Percentiles rank a stretch among this genome's conserved stretches.
Evolutionary conservation across 2,888 invertebrate species (phyloP).

Genomic region (Rotaria macrura): DNA sequence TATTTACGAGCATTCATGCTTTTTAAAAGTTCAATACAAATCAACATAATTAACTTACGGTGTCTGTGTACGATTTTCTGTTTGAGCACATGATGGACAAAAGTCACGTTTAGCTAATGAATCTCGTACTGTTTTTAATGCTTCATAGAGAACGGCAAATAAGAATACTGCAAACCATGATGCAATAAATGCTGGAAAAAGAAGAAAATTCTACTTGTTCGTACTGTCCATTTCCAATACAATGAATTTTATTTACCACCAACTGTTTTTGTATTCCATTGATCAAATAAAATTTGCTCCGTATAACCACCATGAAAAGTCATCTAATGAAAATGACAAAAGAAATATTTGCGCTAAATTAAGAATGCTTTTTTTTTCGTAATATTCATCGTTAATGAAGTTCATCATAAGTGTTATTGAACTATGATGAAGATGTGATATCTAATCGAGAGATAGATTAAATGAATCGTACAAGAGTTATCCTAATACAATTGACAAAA

Average conservation of each 20-base stretch:
- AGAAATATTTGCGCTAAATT: background rate
- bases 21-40: too few species aligned
- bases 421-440: too few species aligned
- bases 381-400: too few species aligned
- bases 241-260: slow-evolving; percentile 37
- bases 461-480: too few species aligned
- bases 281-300: slow-evolving; percentile 43
- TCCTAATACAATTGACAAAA: too few species aligned
- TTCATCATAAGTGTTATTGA: too few species aligned
- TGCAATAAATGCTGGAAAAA: background rate
- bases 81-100: slow-evolving; percentile 37
- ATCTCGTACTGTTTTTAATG: slow-evolving; percentile 71
- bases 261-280: slow-evolving; percentile 38
- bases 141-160: slow-evolving; percentile 83
- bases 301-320: slow-evolving; percentile 43
- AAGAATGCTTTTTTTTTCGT: too few species aligned
- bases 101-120: slow-evolving; percentile 35
- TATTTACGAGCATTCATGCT: too few species aligned
- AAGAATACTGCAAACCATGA: background rate
- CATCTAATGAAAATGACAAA: slow-evolving; percentile 38
- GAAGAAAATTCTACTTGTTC: too few species aligned
- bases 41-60: background rate
- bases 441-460: too few species aligned
- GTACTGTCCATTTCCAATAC: background rate
- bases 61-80: slow-evolving; percentile 36